These are phyloP conservation scores for Drosophila lacteicornis DNA, from an alignment of 1,140 invertebrate genomes.

Conservation along the genomic window DNA sequence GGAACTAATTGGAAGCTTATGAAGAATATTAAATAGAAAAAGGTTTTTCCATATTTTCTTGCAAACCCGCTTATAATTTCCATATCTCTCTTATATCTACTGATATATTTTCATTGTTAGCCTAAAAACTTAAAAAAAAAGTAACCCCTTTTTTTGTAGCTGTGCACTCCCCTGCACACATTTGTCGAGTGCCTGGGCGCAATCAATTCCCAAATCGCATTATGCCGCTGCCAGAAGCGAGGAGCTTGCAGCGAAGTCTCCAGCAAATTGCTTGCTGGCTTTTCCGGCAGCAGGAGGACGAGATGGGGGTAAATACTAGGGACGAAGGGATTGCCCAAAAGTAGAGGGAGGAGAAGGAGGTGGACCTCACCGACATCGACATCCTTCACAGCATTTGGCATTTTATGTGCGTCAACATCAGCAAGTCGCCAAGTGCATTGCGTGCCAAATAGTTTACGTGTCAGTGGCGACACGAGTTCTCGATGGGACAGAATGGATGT, in stretches of 20 bases:
- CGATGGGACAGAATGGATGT: slow-evolving; percentile 18
- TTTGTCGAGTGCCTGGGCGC: slow-evolving; percentile 69
- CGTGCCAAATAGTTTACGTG: slow-evolving; percentile 82
- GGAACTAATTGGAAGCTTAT: no score
- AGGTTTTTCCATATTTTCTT: no score
- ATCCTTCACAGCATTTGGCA: slow-evolving; percentile 59
- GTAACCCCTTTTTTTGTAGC: background rate
- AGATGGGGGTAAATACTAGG: background rate
- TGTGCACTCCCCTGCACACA: slow-evolving; percentile 40
- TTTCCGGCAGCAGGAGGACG: slow-evolving; percentile 16
- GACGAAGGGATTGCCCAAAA: slow-evolving; percentile 15
- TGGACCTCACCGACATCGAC: slow-evolving; percentile 8
- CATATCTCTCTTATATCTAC: background rate
- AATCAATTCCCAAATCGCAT: slow-evolving; percentile 82
- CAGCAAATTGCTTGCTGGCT: slow-evolving; percentile 71
- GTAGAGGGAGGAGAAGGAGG: slow-evolving; percentile 19
- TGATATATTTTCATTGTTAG: background rate
- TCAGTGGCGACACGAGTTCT: slow-evolving; percentile 49
- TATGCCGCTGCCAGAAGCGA: slow-evolving; percentile 55
- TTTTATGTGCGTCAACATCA: slow-evolving; percentile 80
- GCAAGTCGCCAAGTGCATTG: slow-evolving; percentile 77
- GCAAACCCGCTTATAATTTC: no score
- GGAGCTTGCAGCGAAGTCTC: slow-evolving; percentile 26
- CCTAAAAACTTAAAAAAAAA: no score
- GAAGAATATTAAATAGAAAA: no score